Evolutionary conservation across 2,797 vertebrate genomes (phyloP).

Genomic region (Sebastolobus alascanus): DNA sequence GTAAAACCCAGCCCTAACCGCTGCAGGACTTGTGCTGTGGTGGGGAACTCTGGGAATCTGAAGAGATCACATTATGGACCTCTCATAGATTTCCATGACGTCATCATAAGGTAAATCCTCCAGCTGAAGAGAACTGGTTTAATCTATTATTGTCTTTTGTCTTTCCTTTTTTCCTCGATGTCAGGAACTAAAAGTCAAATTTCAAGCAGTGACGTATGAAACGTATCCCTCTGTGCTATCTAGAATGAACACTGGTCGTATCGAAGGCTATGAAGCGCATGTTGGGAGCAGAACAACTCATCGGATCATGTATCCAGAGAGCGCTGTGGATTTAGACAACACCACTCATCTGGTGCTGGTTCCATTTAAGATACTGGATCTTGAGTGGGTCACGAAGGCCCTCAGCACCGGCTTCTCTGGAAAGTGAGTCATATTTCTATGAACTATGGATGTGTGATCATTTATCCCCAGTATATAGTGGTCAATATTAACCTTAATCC

Average conservation of each 20-base stretch:
- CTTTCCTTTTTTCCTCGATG: too few species aligned
- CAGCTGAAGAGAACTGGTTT: not conserved
- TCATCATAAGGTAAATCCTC: slow-evolving; percentile 52
- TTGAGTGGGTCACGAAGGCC: slow-evolving; percentile 40
- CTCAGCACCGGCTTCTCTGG: slow-evolving; percentile 21
- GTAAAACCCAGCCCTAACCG: not conserved
- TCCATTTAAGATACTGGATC: slow-evolving; percentile 61
- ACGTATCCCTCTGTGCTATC: not conserved
- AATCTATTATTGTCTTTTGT: not conserved
- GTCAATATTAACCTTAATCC: too few species aligned
- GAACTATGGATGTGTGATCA: too few species aligned
- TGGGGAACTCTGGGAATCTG: slow-evolving; percentile 67
- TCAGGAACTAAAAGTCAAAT: not conserved
- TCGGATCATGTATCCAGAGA: slow-evolving; percentile 64
- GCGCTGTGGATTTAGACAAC: slow-evolving; percentile 27
- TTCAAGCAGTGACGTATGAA: not conserved
- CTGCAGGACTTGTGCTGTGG: slow-evolving; percentile 55
- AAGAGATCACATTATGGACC: slow-evolving; percentile 41
- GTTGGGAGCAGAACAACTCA: slow-evolving; percentile 64
- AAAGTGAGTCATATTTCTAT: slow-evolving; percentile 10
- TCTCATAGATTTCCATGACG: slow-evolving; percentile 51
- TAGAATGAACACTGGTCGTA: slow-evolving; percentile 31
- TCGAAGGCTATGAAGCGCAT: slow-evolving; percentile 48
- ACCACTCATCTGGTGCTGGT: slow-evolving; percentile 53
- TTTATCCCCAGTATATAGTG: too few species aligned